phyloP scores from a whole-genome alignment of 1,140 invertebrate species.

The Tetramorium alpestre region DNA sequence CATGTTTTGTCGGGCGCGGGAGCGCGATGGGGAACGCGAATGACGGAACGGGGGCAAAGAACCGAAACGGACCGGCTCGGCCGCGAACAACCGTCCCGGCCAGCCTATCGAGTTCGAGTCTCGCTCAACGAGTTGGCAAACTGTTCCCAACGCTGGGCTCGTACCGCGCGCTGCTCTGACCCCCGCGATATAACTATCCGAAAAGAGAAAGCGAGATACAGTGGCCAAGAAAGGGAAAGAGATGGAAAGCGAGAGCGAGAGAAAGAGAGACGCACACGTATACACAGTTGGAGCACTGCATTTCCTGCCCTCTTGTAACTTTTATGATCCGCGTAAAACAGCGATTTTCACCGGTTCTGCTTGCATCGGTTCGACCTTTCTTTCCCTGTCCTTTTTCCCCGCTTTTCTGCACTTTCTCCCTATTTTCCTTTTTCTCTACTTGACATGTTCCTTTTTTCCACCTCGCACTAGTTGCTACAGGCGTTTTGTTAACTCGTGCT shows the following conservation, averaged over 20 bases:
- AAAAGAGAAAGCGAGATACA: constrained; percentile 68
- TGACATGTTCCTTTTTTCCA: neutral
- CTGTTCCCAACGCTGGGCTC: constrained; percentile 74
- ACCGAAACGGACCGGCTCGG: constrained; percentile 69
- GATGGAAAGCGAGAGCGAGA: constrained; percentile 10
- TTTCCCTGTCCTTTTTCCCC: neutral
- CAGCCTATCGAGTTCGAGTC: constrained; percentile 76
- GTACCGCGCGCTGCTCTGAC: constrained; percentile 44
- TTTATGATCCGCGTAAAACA: constrained; percentile 81
- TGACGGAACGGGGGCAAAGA: constrained; percentile 68
- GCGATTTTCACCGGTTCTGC: constrained; percentile 76
- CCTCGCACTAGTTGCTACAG: constrained; percentile 36
- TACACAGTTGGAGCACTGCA: constrained; percentile 61
- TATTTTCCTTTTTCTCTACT: constrained; percentile 8
- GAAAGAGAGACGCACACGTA: neutral
- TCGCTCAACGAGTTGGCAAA: constrained; percentile 83
- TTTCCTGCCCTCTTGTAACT: constrained; percentile 79
- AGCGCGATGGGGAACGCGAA: constrained; percentile 69
- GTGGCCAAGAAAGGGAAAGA: neutral
- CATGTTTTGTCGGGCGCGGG: constrained; percentile 69
- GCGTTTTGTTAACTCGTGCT: constrained; percentile 75
- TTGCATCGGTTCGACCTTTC: constrained; percentile 36
- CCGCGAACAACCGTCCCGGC: constrained; percentile 44
- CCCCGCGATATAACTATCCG: constrained; percentile 74
- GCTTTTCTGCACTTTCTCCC: constrained; percentile 38